Evolutionary conservation across 2,797 vertebrate genomes (phyloP).

Genomic region (Hyperoplus lanceolatus): DNA sequence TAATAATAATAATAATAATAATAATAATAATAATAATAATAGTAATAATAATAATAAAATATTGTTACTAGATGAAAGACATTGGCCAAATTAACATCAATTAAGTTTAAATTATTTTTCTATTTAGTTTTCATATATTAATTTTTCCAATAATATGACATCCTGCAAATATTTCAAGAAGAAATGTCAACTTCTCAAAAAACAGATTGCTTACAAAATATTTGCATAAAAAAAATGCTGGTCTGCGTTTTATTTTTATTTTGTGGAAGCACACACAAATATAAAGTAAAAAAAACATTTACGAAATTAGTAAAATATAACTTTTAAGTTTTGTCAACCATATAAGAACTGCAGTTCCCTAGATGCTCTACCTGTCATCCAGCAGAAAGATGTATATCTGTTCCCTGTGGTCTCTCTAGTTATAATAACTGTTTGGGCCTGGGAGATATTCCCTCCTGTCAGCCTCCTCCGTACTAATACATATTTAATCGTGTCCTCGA

Average conservation of each 20-base stretch:
- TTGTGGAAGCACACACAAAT: not conserved
- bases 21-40: too few relatives aligned
- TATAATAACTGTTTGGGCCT: conserved; percentile 86
- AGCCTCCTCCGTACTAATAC: conserved; percentile 91
- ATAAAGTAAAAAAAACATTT: conserved; percentile 5
- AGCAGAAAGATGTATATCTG: conserved; percentile 69
- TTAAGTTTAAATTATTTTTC: not conserved
- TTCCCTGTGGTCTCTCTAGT: conserved; percentile 74
- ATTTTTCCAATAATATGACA: not conserved
- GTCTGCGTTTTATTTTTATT: not conserved
- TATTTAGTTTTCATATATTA: too few relatives aligned
- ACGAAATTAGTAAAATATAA: not conserved
- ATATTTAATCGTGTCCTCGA: conserved; percentile 96
- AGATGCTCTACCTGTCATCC: conserved; percentile 46
- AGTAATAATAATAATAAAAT: too few relatives aligned
- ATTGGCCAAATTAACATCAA: not conserved
- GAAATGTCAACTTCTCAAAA: not conserved
- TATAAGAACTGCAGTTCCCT: not conserved
- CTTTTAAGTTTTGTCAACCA: not conserved
- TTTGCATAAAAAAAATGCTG: not conserved
- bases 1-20: not conserved
- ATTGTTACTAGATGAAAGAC: not conserved
- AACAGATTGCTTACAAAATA: not conserved
- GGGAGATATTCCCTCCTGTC: conserved; percentile 81
- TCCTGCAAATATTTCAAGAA: not conserved